phyloP scores from a whole-genome alignment of 2,113 vertebrate species.

The Craseonycteris thonglongyai region DNA sequence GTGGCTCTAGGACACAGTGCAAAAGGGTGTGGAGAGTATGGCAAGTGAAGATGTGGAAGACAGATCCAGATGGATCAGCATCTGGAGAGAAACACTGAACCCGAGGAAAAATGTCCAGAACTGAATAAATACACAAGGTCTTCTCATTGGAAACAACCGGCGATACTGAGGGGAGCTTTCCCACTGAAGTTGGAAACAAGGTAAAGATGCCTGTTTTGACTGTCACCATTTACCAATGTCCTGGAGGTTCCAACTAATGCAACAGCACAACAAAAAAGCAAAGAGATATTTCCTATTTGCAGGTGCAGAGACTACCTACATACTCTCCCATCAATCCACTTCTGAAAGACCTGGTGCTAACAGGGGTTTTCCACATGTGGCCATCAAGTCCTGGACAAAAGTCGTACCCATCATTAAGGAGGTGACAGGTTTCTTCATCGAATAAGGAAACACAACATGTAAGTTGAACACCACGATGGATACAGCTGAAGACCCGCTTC shows the following conservation, averaged over 20 bases:
- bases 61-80: not conserved
- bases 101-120: not conserved
- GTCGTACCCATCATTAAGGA: fast-evolving
- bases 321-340: not conserved
- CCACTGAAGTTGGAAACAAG: not conserved
- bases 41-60: not conserved
- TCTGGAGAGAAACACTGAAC: not conserved
- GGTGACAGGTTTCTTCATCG: not conserved
- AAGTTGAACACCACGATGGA: not conserved
- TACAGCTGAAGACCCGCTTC: not conserved
- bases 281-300: not conserved
- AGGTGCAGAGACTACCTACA: not conserved
- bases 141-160: not conserved
- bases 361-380: not conserved
- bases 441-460: not conserved
- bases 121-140: not conserved
- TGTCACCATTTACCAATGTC: not conserved
- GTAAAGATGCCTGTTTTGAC: not conserved
- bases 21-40: not conserved
- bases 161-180: no score
- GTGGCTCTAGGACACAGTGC: not conserved
- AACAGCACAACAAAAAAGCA: not conserved
- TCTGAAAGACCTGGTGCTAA: not conserved
- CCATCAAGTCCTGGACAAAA: not conserved
- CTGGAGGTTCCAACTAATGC: not conserved